phyloP scores from a whole-genome alignment of 2,113 vertebrate species.

The Toxostoma redivivum region DNA sequence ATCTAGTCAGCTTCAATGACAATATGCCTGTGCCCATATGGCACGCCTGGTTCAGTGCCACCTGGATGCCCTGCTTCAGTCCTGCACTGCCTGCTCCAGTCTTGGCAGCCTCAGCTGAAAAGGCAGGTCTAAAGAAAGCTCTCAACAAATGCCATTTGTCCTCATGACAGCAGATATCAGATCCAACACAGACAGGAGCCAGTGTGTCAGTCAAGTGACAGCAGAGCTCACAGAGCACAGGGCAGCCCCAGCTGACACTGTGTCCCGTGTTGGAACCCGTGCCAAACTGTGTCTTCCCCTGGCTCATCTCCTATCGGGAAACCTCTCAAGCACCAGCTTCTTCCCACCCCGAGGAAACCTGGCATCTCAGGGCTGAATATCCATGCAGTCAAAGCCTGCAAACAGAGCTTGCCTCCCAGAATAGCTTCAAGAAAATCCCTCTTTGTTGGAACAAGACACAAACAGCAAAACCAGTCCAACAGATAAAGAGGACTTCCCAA shows the following conservation, averaged over 20 bases:
- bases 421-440: background rate
- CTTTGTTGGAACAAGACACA: background rate
- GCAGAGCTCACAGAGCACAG: background rate
- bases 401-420: background rate
- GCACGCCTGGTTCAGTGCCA: background rate
- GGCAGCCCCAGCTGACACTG: rapidly evolving
- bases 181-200: background rate
- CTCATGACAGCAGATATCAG: background rate
- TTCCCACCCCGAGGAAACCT: background rate
- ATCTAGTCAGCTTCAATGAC: rapidly evolving
- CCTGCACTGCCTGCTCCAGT: background rate
- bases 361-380: background rate
- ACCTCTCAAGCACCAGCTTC: background rate
- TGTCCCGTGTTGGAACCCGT: background rate
- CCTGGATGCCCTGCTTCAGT: background rate
- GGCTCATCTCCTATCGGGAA: background rate
- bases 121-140: slow-evolving; percentile 15
- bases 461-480: background rate
- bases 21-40: rapidly evolving
- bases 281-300: background rate
- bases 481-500: background rate
- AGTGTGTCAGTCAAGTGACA: background rate
- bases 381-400: background rate
- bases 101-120: background rate
- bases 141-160: background rate